Conservation (phyloP, 2,888 invertebrate genomes). For the Catocala fraxini region DNA sequence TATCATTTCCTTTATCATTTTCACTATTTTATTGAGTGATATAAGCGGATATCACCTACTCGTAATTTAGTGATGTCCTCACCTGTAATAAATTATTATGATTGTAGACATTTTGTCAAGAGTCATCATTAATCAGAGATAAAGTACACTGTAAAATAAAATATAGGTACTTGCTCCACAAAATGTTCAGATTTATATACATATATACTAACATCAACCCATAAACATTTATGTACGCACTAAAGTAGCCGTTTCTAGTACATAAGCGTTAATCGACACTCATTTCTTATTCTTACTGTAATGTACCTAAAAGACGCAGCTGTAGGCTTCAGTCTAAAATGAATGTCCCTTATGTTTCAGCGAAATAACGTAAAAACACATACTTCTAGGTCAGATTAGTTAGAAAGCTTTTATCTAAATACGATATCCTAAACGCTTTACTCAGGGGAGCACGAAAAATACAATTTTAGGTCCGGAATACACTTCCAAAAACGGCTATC, state of each 20-base stretch:
- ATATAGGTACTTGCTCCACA: no score
- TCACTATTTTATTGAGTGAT: no score
- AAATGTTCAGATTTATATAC: background rate
- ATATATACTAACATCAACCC: background rate
- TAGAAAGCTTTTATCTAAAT: slow-evolving; percentile 42
- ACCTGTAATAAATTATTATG: no score
- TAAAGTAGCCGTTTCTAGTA: slow-evolving; percentile 5
- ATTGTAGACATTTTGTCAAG: no score
- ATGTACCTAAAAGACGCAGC: slow-evolving; percentile 16
- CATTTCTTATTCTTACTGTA: slow-evolving; percentile 29
- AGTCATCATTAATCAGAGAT: no score
- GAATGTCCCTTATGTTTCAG: slow-evolving; percentile 24
- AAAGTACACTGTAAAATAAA: no score
- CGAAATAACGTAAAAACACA: slow-evolving; percentile 22
- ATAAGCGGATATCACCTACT: no score
- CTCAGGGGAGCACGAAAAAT: slow-evolving; percentile 19
- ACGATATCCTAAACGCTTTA: slow-evolving; percentile 26
- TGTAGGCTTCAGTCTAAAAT: slow-evolving; percentile 18
- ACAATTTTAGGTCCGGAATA: slow-evolving; percentile 25
- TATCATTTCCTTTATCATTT: no score
- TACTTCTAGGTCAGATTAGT: slow-evolving; percentile 21
- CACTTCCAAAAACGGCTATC: slow-evolving; percentile 17
- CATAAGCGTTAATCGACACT: slow-evolving; percentile 18
- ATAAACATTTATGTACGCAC: background rate
- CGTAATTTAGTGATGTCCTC: no score